phyloP scores from a whole-genome alignment of 2,888 invertebrate genomes.

The Sclerodermus sp. region DNA sequence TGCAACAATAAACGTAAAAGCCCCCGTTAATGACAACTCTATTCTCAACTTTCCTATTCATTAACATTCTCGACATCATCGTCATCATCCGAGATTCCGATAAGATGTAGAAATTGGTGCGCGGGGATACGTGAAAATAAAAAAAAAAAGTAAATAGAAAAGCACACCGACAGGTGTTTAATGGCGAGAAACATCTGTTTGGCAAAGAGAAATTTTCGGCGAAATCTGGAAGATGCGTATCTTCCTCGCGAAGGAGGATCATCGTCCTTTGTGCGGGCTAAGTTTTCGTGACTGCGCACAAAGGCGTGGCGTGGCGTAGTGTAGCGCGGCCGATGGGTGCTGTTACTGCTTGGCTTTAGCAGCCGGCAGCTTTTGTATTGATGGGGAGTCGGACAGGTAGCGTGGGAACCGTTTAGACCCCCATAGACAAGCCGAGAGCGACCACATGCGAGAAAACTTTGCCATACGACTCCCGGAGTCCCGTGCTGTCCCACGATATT shows the following conservation, averaged over 20 bases:
- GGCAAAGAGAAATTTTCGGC: background rate
- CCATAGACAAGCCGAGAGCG: constrained; percentile 28
- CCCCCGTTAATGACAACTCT: too few relatives aligned
- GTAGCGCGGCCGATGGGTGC: constrained; percentile 18
- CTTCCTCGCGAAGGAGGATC: too few relatives aligned
- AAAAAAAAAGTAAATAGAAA: too few relatives aligned
- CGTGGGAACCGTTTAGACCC: constrained; percentile 55
- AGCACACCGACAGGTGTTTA: too few relatives aligned
- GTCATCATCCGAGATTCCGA: too few relatives aligned
- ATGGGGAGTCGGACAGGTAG: constrained; percentile 46
- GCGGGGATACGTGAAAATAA: too few relatives aligned
- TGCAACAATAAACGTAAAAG: constrained; percentile 65
- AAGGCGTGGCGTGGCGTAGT: constrained; percentile 1
- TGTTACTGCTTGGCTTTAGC: constrained; percentile 25
- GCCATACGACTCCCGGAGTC: too few relatives aligned
- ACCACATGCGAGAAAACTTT: too few relatives aligned
- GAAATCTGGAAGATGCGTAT: background rate
- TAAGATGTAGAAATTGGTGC: too few relatives aligned
- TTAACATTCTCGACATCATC: too few relatives aligned
- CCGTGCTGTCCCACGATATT: constrained; percentile 26
- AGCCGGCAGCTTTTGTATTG: constrained; percentile 27
- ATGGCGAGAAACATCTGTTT: background rate
- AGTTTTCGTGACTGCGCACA: background rate
- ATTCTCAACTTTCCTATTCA: too few relatives aligned
- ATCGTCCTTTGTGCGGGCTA: too few relatives aligned